phyloP scores from a whole-genome alignment of 2,797 vertebrate species.

The Spondyliosoma cantharus region DNA sequence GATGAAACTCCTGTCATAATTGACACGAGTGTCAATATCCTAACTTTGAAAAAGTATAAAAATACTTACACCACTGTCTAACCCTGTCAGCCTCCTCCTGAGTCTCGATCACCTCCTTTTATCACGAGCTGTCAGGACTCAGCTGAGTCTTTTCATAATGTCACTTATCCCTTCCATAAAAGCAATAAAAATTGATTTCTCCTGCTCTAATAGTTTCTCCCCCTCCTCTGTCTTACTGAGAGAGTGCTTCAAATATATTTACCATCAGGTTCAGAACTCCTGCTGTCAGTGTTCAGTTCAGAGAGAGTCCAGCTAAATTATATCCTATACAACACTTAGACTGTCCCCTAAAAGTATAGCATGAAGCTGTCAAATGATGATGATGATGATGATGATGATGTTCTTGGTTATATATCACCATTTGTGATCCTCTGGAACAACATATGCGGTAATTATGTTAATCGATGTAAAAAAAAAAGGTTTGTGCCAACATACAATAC shows the following conservation, averaged over 20 bases:
- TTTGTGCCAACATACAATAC: background rate
- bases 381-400: background rate
- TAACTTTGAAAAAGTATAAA: conserved; percentile 39
- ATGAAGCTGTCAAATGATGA: conserved; percentile 7
- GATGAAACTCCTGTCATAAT: conserved; percentile 21
- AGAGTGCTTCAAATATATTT: conserved; percentile 45
- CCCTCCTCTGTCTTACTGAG: conserved; percentile 14
- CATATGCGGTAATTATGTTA: background rate
- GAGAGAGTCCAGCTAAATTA: conserved; percentile 1
- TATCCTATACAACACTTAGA: conserved; percentile 5
- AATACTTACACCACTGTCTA: conserved; percentile 25
- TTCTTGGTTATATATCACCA: conserved; percentile 1
- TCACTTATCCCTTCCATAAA: conserved; percentile 37
- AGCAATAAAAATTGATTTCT: conserved; percentile 33
- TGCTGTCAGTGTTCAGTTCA: conserved; percentile 43
- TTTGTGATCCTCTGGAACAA: background rate
- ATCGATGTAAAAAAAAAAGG: background rate
- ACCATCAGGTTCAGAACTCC: conserved; percentile 29
- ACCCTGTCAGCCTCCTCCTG: conserved; percentile 18
- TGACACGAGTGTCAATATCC: conserved; percentile 16
- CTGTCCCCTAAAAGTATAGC: background rate
- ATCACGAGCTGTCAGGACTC: conserved; percentile 41
- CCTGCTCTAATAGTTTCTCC: conserved; percentile 27
- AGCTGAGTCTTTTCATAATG: conserved; percentile 29
- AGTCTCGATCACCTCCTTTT: conserved; percentile 34